phyloP scores from a whole-genome alignment of 37 sponge, comb jelly and placozoan genomes.

The Dysidea cf. avara region DNA sequence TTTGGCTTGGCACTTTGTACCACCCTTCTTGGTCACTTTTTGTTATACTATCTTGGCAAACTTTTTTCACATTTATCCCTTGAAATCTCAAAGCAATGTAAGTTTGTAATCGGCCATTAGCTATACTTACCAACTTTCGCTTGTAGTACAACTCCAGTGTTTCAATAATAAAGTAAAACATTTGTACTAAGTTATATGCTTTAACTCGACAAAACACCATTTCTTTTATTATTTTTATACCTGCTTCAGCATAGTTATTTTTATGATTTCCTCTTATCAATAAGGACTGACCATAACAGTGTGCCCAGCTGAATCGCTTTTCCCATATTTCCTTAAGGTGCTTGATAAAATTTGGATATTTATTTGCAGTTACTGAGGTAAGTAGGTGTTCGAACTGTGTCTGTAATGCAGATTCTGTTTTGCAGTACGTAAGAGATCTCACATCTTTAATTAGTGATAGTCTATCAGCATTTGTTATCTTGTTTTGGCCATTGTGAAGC shows the following conservation, averaged over 20 bases:
- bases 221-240: conserved; percentile 10
- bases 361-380: neutral
- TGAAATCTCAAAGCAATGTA: conserved; percentile 5
- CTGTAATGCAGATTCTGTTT: neutral
- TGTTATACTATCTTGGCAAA: neutral
- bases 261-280: conserved; percentile 12
- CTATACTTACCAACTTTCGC: conserved; percentile 14
- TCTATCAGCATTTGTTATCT: conserved; percentile 10
- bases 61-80: neutral
- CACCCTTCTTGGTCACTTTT: neutral
- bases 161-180: conserved; percentile 1
- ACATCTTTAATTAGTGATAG: neutral
- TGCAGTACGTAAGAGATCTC: neutral
- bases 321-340: conserved; percentile 1
- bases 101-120: neutral
- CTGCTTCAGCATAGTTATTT: conserved; percentile 32
- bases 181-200: conserved; percentile 16
- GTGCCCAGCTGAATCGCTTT: neutral
- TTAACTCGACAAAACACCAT: conserved; percentile 12
- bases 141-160: conserved; percentile 17
- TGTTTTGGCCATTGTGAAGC: conserved; percentile 18
- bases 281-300: neutral
- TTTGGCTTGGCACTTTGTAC: neutral
- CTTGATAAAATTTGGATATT: conserved; percentile 5
- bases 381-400: neutral